Conservation (phyloP, 2,888 invertebrate genomes). For the Scaptomyza caliginosa region DNA sequence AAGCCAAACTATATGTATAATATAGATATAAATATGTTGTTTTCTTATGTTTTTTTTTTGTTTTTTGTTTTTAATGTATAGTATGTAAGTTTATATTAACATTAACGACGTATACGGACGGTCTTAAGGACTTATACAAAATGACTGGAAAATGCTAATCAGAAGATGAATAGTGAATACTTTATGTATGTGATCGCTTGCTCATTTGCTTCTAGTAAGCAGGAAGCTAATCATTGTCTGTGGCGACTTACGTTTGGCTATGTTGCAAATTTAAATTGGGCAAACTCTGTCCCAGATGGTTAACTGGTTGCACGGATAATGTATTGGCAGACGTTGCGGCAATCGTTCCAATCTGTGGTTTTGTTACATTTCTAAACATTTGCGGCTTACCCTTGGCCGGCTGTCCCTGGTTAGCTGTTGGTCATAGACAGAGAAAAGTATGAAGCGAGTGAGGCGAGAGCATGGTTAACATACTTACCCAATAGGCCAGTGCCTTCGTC, state of each 20-base stretch:
- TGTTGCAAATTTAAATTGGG: slow-evolving; percentile 88
- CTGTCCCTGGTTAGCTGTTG: slow-evolving; percentile 61
- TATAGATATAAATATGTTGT: slow-evolving; percentile 39
- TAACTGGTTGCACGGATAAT: slow-evolving; percentile 89
- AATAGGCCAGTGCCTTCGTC: slow-evolving; percentile 85
- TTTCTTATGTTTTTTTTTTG: slow-evolving; percentile 16
- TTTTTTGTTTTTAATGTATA: slow-evolving; percentile 11
- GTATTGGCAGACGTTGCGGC: slow-evolving; percentile 87
- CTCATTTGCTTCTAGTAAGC: slow-evolving; percentile 41
- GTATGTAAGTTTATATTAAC: slow-evolving; percentile 49
- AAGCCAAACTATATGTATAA: slow-evolving; percentile 35
- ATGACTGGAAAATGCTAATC: slow-evolving; percentile 58
- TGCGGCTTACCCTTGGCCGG: slow-evolving; percentile 71
- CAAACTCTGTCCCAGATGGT: slow-evolving; percentile 90
- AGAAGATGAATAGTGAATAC: slow-evolving; percentile 39
- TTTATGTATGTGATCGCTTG: slow-evolving; percentile 33
- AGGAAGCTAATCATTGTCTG: slow-evolving; percentile 43
- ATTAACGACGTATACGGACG: slow-evolving; percentile 53
- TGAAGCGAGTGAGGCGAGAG: not conserved
- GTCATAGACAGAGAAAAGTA: not conserved
- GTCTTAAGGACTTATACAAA: slow-evolving; percentile 49
- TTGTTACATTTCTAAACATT: slow-evolving; percentile 83
- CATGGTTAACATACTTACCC: slow-evolving; percentile 23
- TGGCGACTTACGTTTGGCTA: slow-evolving; percentile 81
- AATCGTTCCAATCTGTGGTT: slow-evolving; percentile 71